Evolutionary conservation across 2,888 invertebrate genomes (phyloP).

Genomic region (Cloeon dipterum): DNA sequence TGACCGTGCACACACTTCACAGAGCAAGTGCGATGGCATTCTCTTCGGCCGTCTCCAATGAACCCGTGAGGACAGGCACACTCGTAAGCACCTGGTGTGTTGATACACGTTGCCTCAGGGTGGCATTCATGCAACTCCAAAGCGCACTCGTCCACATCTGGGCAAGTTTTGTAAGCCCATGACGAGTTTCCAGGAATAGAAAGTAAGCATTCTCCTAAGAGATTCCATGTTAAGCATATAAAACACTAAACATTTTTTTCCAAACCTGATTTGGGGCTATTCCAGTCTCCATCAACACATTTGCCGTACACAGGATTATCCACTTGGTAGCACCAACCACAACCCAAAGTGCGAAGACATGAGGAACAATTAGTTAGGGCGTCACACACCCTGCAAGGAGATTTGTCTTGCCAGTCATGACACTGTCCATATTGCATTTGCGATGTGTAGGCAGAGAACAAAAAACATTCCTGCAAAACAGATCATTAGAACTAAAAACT

Average conservation of each 20-base stretch:
- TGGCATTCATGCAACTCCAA: slow-evolving; percentile 76
- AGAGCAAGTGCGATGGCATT: slow-evolving; percentile 49
- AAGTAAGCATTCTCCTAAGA: no score
- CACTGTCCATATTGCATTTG: slow-evolving; percentile 86
- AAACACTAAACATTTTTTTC: no score
- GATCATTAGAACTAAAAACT: neutral
- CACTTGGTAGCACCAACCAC: slow-evolving; percentile 84
- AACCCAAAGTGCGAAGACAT: slow-evolving; percentile 63
- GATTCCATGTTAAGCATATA: no score
- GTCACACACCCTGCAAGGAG: slow-evolving; percentile 61
- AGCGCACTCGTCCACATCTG: slow-evolving; percentile 85
- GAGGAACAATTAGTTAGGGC: slow-evolving; percentile 50
- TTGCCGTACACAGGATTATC: slow-evolving; percentile 72
- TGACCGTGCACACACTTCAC: slow-evolving; percentile 20
- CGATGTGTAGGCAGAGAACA: slow-evolving; percentile 86
- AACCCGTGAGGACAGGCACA: slow-evolving; percentile 78
- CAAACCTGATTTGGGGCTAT: slow-evolving; percentile 40
- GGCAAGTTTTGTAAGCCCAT: slow-evolving; percentile 87
- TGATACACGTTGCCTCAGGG: slow-evolving; percentile 72
- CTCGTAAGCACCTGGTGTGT: slow-evolving; percentile 73
- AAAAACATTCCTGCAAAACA: slow-evolving; percentile 50
- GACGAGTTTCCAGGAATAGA: no score
- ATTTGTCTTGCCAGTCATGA: slow-evolving; percentile 78
- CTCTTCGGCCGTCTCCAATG: slow-evolving; percentile 61
- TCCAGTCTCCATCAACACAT: slow-evolving; percentile 71